phyloP scores from a whole-genome alignment of 2,797 vertebrate species.

The Serranus cabrilla region DNA sequence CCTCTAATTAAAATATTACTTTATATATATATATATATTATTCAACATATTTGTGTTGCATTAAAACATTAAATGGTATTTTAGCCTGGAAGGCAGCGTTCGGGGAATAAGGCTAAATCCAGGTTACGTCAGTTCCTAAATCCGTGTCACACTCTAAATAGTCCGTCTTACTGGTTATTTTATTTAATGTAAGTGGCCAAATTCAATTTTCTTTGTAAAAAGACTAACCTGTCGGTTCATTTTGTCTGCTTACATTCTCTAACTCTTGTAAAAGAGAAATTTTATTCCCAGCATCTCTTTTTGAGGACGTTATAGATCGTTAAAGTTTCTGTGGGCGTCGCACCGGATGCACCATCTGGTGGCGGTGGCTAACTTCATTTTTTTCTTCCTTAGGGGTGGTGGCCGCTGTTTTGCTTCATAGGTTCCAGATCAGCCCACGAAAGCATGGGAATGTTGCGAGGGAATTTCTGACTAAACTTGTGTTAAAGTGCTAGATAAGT shows the following conservation, averaged over 20 bases:
- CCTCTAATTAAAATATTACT: too few relatives aligned
- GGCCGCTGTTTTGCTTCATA: constrained; percentile 80
- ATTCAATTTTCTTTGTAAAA: neutral
- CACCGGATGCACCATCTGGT: constrained; percentile 69
- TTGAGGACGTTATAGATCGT: neutral
- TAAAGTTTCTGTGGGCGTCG: constrained; percentile 52
- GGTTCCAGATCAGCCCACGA: constrained; percentile 63
- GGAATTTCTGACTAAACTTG: constrained; percentile 61
- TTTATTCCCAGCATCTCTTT: neutral
- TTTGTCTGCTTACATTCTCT: accelerated
- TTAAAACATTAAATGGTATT: too few relatives aligned
- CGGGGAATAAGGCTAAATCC: neutral
- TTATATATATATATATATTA: too few relatives aligned
- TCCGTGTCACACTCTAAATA: constrained; percentile 60
- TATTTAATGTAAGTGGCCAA: neutral
- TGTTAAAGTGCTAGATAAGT: constrained; percentile 65
- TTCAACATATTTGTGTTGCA: too few relatives aligned
- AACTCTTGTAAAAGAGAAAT: accelerated
- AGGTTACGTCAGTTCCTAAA: constrained; percentile 51
- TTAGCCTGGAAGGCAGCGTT: neutral
- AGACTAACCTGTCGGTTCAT: accelerated
- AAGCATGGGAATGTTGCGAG: constrained; percentile 80
- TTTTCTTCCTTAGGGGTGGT: constrained; percentile 79
- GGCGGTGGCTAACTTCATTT: constrained; percentile 48
- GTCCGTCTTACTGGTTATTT: constrained; percentile 23